A percentile compares a stretch with the other conserved stretches of the same genome.
Conservation (phyloP, 1,140 invertebrate genomes). For the Dendroctonus ponderosae region DNA sequence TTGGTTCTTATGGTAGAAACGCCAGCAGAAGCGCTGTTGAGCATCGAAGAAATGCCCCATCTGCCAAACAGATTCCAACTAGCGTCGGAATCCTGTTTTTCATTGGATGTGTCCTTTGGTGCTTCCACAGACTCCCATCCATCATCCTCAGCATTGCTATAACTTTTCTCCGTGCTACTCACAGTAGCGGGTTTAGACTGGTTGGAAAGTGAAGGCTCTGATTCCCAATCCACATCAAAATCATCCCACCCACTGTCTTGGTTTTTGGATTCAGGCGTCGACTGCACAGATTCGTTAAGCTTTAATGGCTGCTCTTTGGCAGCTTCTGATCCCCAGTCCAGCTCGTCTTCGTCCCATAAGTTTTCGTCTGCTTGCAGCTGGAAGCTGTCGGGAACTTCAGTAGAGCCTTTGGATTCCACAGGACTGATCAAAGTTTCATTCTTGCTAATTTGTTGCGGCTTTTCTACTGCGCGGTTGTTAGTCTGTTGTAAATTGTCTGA, state of each 20-base stretch:
- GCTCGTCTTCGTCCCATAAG: slow-evolving; percentile 45
- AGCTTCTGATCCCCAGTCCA: slow-evolving; percentile 35
- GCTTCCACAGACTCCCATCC: slow-evolving; percentile 41
- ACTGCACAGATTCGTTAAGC: slow-evolving; percentile 6
- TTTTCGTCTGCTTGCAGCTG: slow-evolving; percentile 38
- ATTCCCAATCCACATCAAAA: slow-evolving; percentile 31
- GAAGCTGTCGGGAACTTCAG: too few relatives aligned
- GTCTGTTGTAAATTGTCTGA: too few relatives aligned
- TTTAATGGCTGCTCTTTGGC: slow-evolving; percentile 13
- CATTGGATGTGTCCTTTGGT: slow-evolving; percentile 17
- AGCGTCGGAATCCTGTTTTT: slow-evolving; percentile 13
- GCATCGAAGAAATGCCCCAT: slow-evolving; percentile 71
- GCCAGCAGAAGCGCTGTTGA: slow-evolving; percentile 70
- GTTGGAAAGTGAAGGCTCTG: slow-evolving; percentile 1
- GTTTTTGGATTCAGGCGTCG: slow-evolving; percentile 8
- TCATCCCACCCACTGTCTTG: slow-evolving; percentile 29
- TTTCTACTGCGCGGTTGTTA: too few relatives aligned
- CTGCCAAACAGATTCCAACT: slow-evolving; percentile 56
- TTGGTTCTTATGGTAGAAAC: slow-evolving; percentile 74
- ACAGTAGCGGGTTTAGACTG: not conserved
- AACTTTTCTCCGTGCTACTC: too few relatives aligned
- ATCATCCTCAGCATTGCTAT: slow-evolving; percentile 39
- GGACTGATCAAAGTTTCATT: too few relatives aligned
- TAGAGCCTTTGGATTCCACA: too few relatives aligned
- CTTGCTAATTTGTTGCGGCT: too few relatives aligned